Conservation (phyloP, 2,888 invertebrate genomes). For the Parthenolecanium corni region DNA sequence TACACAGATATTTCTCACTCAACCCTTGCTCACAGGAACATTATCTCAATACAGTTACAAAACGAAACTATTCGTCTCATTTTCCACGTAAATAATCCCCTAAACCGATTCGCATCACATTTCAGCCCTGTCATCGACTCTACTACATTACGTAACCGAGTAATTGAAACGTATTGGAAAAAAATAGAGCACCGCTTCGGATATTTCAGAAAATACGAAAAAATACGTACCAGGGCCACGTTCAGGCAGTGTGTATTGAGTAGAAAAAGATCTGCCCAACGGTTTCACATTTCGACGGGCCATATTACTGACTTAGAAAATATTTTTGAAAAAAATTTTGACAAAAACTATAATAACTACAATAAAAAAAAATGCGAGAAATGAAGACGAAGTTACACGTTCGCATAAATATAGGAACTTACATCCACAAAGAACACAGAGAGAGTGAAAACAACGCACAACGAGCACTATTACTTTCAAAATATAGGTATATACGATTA, state of each 20-base stretch:
- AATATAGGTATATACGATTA: too few relatives aligned
- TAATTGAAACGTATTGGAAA: not conserved
- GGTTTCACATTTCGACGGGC: constrained; percentile 7
- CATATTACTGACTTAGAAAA: not conserved
- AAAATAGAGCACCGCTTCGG: not conserved
- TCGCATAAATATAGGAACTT: too few relatives aligned
- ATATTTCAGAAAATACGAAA: not conserved
- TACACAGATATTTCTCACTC: too few relatives aligned
- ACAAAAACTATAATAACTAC: too few relatives aligned
- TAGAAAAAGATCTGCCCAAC: not conserved
- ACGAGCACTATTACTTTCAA: not conserved
- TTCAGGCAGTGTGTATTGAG: constrained; percentile 38
- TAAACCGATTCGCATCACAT: too few relatives aligned
- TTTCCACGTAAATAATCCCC: too few relatives aligned
- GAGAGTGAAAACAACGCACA: not conserved
- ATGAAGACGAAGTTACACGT: too few relatives aligned
- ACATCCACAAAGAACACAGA: constrained; percentile 8
- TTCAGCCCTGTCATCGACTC: not conserved
- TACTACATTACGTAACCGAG: not conserved
- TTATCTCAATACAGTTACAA: too few relatives aligned
- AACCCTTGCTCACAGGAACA: too few relatives aligned
- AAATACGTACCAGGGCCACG: constrained; percentile 44
- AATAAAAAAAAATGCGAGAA: too few relatives aligned
- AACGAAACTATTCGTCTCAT: too few relatives aligned
- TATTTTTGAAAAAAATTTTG: too few relatives aligned